Evolutionary conservation across 1,140 invertebrate genomes (phyloP).

Genomic region (Drosophila azteca): DNA sequence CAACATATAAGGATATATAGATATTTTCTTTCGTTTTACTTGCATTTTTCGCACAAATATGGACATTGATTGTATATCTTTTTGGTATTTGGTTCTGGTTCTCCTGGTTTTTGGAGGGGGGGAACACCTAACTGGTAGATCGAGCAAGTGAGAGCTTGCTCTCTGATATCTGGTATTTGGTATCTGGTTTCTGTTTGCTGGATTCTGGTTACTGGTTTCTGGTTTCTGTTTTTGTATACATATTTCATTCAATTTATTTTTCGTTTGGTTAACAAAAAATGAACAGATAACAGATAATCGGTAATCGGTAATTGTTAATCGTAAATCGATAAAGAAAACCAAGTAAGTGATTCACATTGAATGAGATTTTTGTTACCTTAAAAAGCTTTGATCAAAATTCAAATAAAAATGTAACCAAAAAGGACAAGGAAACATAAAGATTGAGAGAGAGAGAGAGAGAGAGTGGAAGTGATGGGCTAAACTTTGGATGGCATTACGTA

Average conservation of each 20-base stretch:
- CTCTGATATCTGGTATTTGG: conserved; percentile 24
- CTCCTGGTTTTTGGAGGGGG: conserved; percentile 13
- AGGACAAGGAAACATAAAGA: conserved; percentile 4
- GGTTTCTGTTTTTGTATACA: conserved; percentile 18
- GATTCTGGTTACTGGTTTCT: conserved; percentile 34
- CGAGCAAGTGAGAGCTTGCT: conserved; percentile 32
- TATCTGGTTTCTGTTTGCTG: conserved; percentile 23
- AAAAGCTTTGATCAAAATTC: conserved; percentile 71
- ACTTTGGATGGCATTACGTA: too few relatives aligned
- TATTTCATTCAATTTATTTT: too few relatives aligned
- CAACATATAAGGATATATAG: conserved; percentile 78
- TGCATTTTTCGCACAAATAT: conserved; percentile 44
- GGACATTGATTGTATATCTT: conserved; percentile 53
- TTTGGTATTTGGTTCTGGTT: conserved; percentile 25
- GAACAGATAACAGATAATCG: conserved; percentile 20
- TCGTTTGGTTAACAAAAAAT: conserved; percentile 37
- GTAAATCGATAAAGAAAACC: conserved; percentile 15
- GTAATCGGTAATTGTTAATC: conserved; percentile 14
- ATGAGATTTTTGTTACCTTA: conserved; percentile 67
- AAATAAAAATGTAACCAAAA: conserved; percentile 45
- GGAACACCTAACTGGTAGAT: conserved; percentile 30
- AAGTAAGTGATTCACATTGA: conserved; percentile 44
- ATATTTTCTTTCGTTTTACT: conserved; percentile 61
- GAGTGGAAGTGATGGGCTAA: too few relatives aligned
- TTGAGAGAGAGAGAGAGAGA: too few relatives aligned